Percentiles rank a stretch among this genome's conserved stretches.
Conservation (phyloP, 2,888 invertebrate species). For the Tenthredo scrophulariae region DNA sequence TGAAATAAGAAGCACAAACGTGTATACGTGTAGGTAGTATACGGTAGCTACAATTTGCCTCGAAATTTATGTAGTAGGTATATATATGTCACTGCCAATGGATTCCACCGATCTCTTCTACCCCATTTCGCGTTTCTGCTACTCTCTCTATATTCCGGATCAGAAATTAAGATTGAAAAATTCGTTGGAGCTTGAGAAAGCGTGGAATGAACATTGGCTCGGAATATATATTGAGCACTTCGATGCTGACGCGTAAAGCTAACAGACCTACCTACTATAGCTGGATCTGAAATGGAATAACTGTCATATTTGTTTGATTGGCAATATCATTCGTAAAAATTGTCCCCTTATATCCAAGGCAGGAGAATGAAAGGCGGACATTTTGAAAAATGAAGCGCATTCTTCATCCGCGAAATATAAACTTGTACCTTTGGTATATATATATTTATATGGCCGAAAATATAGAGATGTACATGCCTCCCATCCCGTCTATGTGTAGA, state of each 20-base stretch:
- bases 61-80: background rate
- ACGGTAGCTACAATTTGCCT: background rate
- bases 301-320: conserved; percentile 34
- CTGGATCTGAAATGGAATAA: conserved; percentile 17
- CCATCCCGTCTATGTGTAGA: background rate
- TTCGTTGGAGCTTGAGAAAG: background rate
- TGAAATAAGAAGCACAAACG: background rate
- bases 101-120: background rate
- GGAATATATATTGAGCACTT: too few relatives aligned
- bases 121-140: background rate
- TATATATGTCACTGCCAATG: background rate
- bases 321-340: background rate
- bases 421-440: background rate
- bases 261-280: too few relatives aligned
- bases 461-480: background rate
- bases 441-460: background rate
- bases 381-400: conserved; percentile 28
- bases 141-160: background rate
- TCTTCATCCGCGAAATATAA: conserved; percentile 8
- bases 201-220: too few relatives aligned
- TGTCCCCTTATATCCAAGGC: background rate
- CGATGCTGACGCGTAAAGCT: background rate
- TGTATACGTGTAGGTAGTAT: background rate
- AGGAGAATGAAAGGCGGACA: background rate
- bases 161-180: conserved; percentile 6